phyloP scores from a whole-genome alignment of 2,888 invertebrate species.

The Xestia xanthographa region DNA sequence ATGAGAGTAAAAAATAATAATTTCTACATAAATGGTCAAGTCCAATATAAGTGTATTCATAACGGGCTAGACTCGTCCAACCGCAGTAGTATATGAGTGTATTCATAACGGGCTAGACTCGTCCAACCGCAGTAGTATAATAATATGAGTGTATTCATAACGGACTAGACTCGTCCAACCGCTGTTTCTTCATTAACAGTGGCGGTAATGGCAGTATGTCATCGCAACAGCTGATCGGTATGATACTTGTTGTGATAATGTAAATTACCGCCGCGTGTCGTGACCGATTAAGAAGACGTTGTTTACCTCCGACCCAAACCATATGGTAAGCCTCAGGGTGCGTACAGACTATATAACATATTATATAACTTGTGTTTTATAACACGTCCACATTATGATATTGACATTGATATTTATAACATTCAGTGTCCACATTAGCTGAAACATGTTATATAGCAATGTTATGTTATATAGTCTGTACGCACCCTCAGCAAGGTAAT shows the following conservation, averaged over 20 bases:
- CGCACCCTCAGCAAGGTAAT: conserved; percentile 6
- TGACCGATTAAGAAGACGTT: not conserved
- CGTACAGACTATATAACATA: too few relatives aligned
- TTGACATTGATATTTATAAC: too few relatives aligned
- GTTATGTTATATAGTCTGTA: too few relatives aligned
- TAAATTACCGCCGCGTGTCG: not conserved
- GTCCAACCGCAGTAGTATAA: too few relatives aligned
- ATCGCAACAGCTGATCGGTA: not conserved
- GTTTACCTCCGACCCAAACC: not conserved
- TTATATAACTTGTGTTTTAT: too few relatives aligned
- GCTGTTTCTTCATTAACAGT: not conserved
- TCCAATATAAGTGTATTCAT: not conserved
- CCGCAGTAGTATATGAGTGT: not conserved
- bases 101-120: not conserved
- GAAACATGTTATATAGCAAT: too few relatives aligned
- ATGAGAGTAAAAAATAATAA: not conserved
- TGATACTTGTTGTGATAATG: not conserved
- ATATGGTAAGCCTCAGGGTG: conserved; percentile 15
- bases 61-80: not conserved
- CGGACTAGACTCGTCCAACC: not conserved
- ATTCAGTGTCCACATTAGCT: too few relatives aligned
- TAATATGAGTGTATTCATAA: not conserved
- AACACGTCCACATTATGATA: too few relatives aligned
- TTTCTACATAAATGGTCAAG: not conserved
- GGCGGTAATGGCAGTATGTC: not conserved